A percentile compares a stretch with the other conserved stretches of the same genome.
phyloP scores from a whole-genome alignment of 2,113 vertebrate genomes.

The Chrysemys picta region DNA sequence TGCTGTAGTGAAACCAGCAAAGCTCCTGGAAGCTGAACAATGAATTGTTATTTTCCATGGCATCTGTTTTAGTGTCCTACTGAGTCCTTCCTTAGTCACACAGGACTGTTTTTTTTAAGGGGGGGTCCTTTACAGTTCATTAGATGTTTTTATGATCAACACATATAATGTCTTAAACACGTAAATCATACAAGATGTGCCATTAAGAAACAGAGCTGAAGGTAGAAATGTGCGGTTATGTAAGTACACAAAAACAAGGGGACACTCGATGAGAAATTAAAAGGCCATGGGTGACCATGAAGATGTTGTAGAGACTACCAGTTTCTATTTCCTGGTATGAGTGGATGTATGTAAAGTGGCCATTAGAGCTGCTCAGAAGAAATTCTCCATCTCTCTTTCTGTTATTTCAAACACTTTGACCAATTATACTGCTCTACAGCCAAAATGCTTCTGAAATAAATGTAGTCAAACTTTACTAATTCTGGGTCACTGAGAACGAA shows the following conservation, averaged over 20 bases:
- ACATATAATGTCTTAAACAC: background rate
- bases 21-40: constrained; percentile 38
- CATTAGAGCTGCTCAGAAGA: background rate
- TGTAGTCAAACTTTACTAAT: too few relatives aligned
- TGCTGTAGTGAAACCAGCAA: background rate
- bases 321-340: background rate
- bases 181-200: background rate
- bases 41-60: constrained; percentile 22
- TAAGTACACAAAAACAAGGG: background rate
- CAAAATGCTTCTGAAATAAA: too few relatives aligned
- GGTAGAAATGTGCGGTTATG: constrained; percentile 4
- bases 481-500: too few relatives aligned
- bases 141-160: constrained; percentile 34
- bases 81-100: background rate
- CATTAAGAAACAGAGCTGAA: background rate
- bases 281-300: background rate
- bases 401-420: background rate
- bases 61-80: constrained; percentile 28
- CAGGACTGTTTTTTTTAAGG: background rate
- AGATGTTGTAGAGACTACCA: background rate
- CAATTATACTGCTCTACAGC: background rate
- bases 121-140: constrained; percentile 50
- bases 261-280: constrained; percentile 27
- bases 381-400: background rate
- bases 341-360: background rate